phyloP scores from a whole-genome alignment of 2,113 vertebrate species.

The Coregonus clupeaformis region DNA sequence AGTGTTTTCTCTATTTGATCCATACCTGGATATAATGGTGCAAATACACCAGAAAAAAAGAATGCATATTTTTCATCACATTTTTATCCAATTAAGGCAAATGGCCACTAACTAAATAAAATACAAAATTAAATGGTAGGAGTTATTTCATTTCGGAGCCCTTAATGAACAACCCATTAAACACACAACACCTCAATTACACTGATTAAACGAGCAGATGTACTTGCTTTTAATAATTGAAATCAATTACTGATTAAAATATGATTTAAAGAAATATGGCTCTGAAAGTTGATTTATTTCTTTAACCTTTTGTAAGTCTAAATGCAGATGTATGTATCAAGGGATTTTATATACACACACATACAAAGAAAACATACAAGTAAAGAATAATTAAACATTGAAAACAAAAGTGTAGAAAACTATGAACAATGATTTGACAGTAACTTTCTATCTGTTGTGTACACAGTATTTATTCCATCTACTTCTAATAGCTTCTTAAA shows the following conservation, averaged over 20 bases:
- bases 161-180: constrained; percentile 52
- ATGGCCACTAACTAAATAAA: constrained; percentile 44
- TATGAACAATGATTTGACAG: background rate
- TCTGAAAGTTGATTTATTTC: constrained; percentile 14
- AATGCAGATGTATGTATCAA: background rate
- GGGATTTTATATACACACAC: background rate
- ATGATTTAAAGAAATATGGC: constrained; percentile 13
- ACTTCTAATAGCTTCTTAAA: too few relatives aligned
- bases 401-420: background rate
- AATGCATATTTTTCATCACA: constrained; percentile 57
- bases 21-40: constrained; percentile 46
- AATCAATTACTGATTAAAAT: constrained; percentile 43
- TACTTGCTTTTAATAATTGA: constrained; percentile 45
- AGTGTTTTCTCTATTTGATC: constrained; percentile 46
- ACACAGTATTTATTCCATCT: too few relatives aligned
- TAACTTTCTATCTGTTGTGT: background rate
- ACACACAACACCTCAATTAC: constrained; percentile 56
- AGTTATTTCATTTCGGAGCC: constrained; percentile 41
- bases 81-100: constrained; percentile 62
- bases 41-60: constrained; percentile 45
- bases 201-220: constrained; percentile 50
- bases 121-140: constrained; percentile 35
- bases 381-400: too few relatives aligned
- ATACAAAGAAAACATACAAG: too few relatives aligned
- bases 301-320: constrained; percentile 6